phyloP scores from a whole-genome alignment of 23 tunicate species.

The Halocynthia aurantium region DNA sequence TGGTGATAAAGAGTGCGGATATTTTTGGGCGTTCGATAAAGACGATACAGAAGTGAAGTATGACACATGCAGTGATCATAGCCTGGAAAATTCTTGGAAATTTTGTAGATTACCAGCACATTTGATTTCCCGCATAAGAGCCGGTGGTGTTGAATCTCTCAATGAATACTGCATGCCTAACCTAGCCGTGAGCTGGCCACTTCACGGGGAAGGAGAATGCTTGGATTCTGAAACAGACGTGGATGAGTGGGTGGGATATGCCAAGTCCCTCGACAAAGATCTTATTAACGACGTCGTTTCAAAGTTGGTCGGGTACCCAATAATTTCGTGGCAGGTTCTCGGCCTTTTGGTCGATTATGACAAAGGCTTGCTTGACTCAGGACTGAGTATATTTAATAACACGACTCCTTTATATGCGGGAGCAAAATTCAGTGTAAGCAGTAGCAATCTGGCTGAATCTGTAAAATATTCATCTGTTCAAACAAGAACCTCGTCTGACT shows the following conservation, averaged over 20 bases:
- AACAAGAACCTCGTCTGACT: too few relatives aligned
- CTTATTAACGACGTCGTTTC: conserved; percentile 13
- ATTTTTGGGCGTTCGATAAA: conserved; percentile 21
- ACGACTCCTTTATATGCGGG: too few relatives aligned
- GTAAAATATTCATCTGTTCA: too few relatives aligned
- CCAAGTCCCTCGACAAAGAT: conserved; percentile 6
- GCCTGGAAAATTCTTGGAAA: conserved; percentile 23
- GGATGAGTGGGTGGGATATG: conserved; percentile 3
- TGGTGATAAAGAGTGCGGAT: conserved; percentile 12
- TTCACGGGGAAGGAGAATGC: neutral
- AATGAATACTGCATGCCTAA: conserved; percentile 16
- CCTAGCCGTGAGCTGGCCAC: conserved; percentile 22
- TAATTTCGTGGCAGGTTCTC: conserved; percentile 18
- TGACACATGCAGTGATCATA: conserved; percentile 20
- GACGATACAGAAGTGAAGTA: conserved; percentile 9
- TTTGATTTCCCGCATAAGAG: neutral
- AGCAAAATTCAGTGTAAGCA: too few relatives aligned
- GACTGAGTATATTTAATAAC: too few relatives aligned
- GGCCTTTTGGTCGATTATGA: conserved; percentile 26
- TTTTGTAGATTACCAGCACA: conserved; percentile 9
- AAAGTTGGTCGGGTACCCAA: neutral
- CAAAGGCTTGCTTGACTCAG: neutral
- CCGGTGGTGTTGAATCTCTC: neutral
- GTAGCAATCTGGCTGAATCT: too few relatives aligned
- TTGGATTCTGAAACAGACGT: neutral